Evolutionary conservation across 2,888 invertebrate genomes (phyloP), one percentile per base, ranked within the genome.

Genomic region (Tryphoninae sp.): DNA sequence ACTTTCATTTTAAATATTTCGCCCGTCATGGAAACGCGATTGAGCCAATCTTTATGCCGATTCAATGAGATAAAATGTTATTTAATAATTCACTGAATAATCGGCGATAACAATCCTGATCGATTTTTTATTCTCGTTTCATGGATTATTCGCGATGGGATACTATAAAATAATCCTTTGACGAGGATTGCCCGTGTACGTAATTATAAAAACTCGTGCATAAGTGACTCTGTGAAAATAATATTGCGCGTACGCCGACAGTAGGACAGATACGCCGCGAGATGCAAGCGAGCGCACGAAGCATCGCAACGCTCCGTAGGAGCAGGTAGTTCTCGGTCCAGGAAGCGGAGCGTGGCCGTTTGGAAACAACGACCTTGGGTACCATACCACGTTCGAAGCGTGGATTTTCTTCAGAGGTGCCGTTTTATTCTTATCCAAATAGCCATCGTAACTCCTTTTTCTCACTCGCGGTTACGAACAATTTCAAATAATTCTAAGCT

Each of bases 301-400:
- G 72, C 61, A 64, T 65, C 78, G 80, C 81, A 85, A 83, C 84
- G 84, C 83, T 84, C 80, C 62, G 83, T 2, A 80, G 62, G 73
- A 78, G 61, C 73, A 67, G 42, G 62, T 80, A 55, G 75, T 62
- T 72, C 80, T 78, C 42, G 82, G 82, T 82, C 83, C 80, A 78
- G 67, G 82, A 85, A 85, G 80, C 85, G 84, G 78, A 84, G 83
- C 84, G 81, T 80, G 67, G 81, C 85, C 77, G 80, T 76, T 33
- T 74, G 69, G 64, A 85, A 83, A 74, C 76, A 84, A 83, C 84
- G 82, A 74, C 85, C 82, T 84, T 84, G 83, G 55, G 53, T 77
- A 49, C 58, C 59, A 61, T 58, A 33, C 6, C 16, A 55, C 55
- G 16, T 9, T 45, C 45, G 16, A 45, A 64, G 22, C 6, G 55